These are phyloP conservation scores for Alethe diademata DNA, from an alignment of 2,113 vertebrate genomes.

Conservation along the genomic window DNA sequence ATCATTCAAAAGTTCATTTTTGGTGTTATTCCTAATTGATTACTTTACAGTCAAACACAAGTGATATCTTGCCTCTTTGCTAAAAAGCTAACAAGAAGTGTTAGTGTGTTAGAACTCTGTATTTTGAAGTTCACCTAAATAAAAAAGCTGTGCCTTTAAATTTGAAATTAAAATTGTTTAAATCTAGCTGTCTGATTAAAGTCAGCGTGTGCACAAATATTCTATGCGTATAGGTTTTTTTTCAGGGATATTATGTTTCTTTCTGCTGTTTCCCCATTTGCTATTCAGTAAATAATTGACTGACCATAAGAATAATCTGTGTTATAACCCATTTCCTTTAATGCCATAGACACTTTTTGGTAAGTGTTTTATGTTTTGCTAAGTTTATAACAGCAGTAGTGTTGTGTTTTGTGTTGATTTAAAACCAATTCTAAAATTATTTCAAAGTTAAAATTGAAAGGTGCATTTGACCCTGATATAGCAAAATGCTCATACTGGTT, in stretches of 20 bases:
- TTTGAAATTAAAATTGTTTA: not conserved
- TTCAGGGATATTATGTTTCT: slow-evolving; percentile 30
- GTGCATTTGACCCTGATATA: not conserved
- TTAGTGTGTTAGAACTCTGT: not conserved
- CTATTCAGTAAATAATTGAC: slow-evolving; percentile 20
- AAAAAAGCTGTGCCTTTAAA: not conserved
- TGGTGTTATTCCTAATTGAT: not conserved
- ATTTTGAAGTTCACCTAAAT: not conserved
- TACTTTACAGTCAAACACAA: not conserved
- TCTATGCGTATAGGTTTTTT: not conserved
- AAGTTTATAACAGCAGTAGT: slow-evolving; percentile 8
- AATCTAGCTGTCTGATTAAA: not conserved
- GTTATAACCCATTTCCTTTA: slow-evolving; percentile 11
- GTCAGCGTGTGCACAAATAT: not conserved
- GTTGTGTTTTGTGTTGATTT: not conserved
- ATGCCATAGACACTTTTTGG: slow-evolving; percentile 3
- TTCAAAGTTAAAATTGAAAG: not conserved
- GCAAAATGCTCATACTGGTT: not conserved
- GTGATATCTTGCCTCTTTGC: not conserved
- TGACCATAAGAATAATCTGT: not conserved
- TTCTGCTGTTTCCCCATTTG: slow-evolving; percentile 28
- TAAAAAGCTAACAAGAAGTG: not conserved
- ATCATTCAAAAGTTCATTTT: not conserved
- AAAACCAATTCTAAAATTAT: not conserved
- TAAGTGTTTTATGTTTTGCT: not conserved